Evolutionary conservation across 2,113 vertebrate genomes (phyloP).

Genomic region (Caloenas nicobarica): DNA sequence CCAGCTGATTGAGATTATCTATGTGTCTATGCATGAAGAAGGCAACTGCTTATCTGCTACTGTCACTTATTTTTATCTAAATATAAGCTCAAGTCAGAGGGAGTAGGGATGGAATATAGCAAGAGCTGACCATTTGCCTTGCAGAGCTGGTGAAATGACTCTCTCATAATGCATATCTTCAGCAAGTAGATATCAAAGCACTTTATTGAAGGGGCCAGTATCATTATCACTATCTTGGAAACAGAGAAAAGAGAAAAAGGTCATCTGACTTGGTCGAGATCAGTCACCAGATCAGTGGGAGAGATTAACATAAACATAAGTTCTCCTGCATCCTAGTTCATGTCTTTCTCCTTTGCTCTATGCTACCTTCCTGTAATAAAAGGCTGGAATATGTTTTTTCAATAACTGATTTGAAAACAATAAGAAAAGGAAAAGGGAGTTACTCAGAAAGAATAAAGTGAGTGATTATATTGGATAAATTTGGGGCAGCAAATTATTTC

Average conservation of each 20-base stretch:
- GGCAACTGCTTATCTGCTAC: not conserved
- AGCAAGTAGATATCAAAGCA: not conserved
- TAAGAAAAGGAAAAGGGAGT: not conserved
- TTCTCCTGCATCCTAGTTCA: not conserved
- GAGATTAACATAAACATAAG: not conserved
- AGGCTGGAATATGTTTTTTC: not conserved
- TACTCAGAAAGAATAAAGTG: not conserved
- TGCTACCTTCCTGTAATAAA: not conserved
- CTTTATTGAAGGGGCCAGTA: not conserved
- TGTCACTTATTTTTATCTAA: not conserved
- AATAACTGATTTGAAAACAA: not conserved
- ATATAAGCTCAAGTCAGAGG: not conserved
- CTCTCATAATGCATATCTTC: not conserved
- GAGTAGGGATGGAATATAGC: not conserved
- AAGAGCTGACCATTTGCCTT: not conserved
- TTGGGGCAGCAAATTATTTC: not conserved
- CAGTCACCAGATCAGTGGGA: not conserved
- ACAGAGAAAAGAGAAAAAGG: not conserved
- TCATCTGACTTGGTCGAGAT: not conserved
- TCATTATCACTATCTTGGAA: not conserved
- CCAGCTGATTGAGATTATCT: constrained; percentile 7
- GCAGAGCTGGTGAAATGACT: not conserved
- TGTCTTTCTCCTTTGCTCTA: not conserved
- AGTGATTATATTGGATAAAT: not conserved
- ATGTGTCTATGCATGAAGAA: not conserved